Evolutionary conservation across 2,797 vertebrate genomes (phyloP).

Genomic region (Enteromius unitaeniatus): DNA sequence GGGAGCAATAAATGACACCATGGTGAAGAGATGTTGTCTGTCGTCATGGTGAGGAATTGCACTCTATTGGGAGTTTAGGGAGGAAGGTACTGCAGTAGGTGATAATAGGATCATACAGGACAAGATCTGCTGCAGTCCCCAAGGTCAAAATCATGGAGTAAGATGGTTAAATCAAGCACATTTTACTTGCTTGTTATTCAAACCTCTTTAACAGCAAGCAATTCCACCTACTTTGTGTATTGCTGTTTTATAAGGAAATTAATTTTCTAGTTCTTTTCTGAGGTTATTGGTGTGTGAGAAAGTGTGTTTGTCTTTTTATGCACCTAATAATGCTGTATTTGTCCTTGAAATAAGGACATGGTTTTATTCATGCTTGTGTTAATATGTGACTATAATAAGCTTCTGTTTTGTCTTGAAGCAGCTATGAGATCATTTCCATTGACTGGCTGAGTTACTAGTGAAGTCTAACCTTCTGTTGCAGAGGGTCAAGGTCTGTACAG

Average conservation of each 20-base stretch:
- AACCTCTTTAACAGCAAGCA: neutral
- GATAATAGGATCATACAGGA: conserved; percentile 10
- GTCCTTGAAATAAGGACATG: neutral
- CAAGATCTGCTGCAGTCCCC: neutral
- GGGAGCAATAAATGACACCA: neutral
- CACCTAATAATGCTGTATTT: neutral
- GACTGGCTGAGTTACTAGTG: conserved; percentile 27
- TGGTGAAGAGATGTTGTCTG: conserved; percentile 28
- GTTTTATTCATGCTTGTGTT: conserved; percentile 24
- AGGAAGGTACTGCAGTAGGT: neutral
- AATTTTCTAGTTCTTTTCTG: neutral
- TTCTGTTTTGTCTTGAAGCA: conserved; percentile 12
- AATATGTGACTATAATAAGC: neutral
- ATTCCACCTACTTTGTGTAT: too few species aligned
- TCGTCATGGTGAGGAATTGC: conserved; percentile 49
- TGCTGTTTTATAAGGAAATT: neutral
- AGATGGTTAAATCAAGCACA: neutral
- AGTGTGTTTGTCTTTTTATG: neutral
- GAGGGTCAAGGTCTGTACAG: conserved; percentile 19
- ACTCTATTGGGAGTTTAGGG: conserved; percentile 30
- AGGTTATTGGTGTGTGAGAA: neutral
- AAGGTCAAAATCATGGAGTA: conserved; percentile 13
- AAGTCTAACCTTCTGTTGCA: conserved; percentile 24
- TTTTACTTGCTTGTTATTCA: neutral
- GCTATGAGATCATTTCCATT: conserved; percentile 2